Evolutionary conservation across 1,140 invertebrate genomes (phyloP).

Genomic region (Anastrepha ludens): DNA sequence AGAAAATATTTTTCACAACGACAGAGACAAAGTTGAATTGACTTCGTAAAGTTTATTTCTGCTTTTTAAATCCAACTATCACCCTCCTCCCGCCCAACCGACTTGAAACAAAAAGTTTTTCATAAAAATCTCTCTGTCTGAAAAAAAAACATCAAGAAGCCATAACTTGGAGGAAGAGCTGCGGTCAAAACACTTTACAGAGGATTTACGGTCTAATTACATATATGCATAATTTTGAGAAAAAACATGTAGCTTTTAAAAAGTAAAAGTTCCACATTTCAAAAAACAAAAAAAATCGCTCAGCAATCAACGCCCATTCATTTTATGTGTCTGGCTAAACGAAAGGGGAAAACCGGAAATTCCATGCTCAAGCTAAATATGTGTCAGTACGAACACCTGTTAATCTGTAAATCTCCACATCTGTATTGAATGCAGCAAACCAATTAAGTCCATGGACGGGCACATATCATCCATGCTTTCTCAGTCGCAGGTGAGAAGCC

Average conservation of each 20-base stretch:
- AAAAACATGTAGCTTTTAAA: neutral
- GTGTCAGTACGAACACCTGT: slow-evolving; percentile 37
- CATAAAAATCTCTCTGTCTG: too few relatives aligned
- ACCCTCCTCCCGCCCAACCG: too few relatives aligned
- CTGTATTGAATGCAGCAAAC: slow-evolving; percentile 18
- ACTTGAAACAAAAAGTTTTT: too few relatives aligned
- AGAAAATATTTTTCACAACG: too few relatives aligned
- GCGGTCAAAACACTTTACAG: too few relatives aligned
- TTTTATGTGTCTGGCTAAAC: neutral
- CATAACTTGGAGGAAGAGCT: too few relatives aligned
- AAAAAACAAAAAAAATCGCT: neutral
- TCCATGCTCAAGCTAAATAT: slow-evolving; percentile 34
- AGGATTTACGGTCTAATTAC: too few relatives aligned
- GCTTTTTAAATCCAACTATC: too few relatives aligned
- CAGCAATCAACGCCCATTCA: neutral
- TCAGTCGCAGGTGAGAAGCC: neutral
- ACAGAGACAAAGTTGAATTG: too few relatives aligned
- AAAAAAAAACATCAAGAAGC: too few relatives aligned
- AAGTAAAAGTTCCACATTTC: neutral
- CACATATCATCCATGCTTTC: neutral
- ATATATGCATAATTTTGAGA: neutral
- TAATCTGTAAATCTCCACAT: slow-evolving; percentile 12
- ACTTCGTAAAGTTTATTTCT: too few relatives aligned
- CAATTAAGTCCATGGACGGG: neutral
- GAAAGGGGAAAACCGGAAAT: slow-evolving; percentile 35